Evolutionary conservation across 2,113 vertebrate genomes (phyloP).

Genomic region (Onychostruthus taczanowskii): DNA sequence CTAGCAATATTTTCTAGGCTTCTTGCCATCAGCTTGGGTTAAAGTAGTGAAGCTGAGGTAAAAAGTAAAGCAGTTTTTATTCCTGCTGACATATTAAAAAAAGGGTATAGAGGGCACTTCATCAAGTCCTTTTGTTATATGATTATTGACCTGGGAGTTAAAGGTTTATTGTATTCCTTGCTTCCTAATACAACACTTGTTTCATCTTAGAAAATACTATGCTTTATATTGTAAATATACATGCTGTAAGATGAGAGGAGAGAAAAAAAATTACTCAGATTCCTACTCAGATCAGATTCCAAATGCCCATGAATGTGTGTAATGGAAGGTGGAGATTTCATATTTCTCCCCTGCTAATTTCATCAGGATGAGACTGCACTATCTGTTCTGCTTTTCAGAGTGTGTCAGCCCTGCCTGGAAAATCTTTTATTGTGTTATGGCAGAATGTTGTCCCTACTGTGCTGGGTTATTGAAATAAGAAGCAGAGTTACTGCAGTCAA

Average conservation of each 20-base stretch:
- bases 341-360: conserved; percentile 67
- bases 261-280: conserved; percentile 10
- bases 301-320: conserved; percentile 32
- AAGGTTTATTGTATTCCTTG: conserved; percentile 61
- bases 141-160: conserved; percentile 58
- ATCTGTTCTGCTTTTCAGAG: conserved; percentile 59
- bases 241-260: neutral
- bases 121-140: neutral
- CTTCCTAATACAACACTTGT: conserved; percentile 60
- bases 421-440: conserved; percentile 47
- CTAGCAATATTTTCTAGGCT: conserved; percentile 71
- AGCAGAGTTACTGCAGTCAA: conserved; percentile 40
- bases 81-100: conserved; percentile 32
- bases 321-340: conserved; percentile 54
- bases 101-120: conserved; percentile 16
- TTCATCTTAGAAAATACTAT: conserved; percentile 50
- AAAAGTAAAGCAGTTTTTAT: conserved; percentile 52
- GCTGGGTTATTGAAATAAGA: conserved; percentile 61
- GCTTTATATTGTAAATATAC: conserved; percentile 26
- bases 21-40: conserved; percentile 66
- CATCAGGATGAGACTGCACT: conserved; percentile 29
- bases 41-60: conserved; percentile 44
- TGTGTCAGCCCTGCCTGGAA: conserved; percentile 50
- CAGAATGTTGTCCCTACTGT: conserved; percentile 56
- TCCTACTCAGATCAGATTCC: neutral